Base-by-base conservation (phyloP, 2,113 vertebrate genomes). In the Notechis scutatus region DNA sequence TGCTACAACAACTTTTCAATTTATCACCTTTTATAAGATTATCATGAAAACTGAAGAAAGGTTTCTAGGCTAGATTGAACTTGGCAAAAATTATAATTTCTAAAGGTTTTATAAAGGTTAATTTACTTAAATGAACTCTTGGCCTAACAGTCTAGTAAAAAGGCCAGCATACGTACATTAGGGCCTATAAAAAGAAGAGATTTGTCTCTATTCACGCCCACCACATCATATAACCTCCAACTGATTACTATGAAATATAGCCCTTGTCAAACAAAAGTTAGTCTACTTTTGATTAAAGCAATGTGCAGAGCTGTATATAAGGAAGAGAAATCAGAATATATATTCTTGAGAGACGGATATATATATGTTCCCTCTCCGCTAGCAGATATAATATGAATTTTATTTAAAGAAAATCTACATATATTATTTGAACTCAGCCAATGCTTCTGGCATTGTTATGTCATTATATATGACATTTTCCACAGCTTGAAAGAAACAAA, bases 391-490 rank as follows among this genome's bases (percentile, higher is more conserved):
- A 4, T 59, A 42, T 92, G 95, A 90, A 91, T 93, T 92, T 95
- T 93, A 95, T 95, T 96, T 93, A 39, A 96, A 89, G 4, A 57
- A 93, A 94, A 93, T 39, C 1, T 0, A 92, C n/a, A 87, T 85
- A 87, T 74, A 95, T 95, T 94, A 92, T 87, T 95, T 88, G 87
- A 94, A 93, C 55, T 94, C 91, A 91, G 92, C 96, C 64, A 93
- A 1, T 74, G 91, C 69, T 95, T 94, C 89, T 95, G 61, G 69
- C 50, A 92, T 88, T 95, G 91, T 96, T 96, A n/a, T 94, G 85
- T 94, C 92, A 95, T 96, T 96, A 95, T 96, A 95, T 96, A 96
- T 94, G 94, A 91, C 94, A 95, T 93, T 96, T 96, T 85, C 91
- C 56, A 91, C 52, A 86, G 87, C 89, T 92, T 57, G 85, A 95